Base-by-base conservation (phyloP, 2,113 vertebrate species). In the Chunga burmeisteri region DNA sequence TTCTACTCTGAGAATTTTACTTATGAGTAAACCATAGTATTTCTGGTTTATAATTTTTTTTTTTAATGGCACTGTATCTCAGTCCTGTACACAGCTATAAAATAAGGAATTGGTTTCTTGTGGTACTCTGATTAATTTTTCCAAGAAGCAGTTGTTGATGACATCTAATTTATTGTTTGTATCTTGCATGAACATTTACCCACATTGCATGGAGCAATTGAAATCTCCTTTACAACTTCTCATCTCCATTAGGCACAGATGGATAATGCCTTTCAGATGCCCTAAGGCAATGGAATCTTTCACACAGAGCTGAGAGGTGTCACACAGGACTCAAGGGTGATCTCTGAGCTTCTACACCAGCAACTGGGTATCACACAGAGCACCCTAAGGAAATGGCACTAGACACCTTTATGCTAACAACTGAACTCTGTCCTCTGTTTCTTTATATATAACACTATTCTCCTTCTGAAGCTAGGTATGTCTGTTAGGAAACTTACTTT, bases 191-290 rank as follows among this genome's bases (percentile, higher is more conserved):
- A 90, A 53, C 14, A 49, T 88, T 94, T 95, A 72, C 67, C 17
- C 50, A 73, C n/a, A 42, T 83, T 81, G 78, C 40, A 72, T 61
- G 42, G 16, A 49, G 46, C 78, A 95, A 95, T 26, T 88, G 86
- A 81, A 88, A 92, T 86, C 42, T 94, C 42, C n/a, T 94, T 94
- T 81, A 81, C 22, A 77, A 46, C 59, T 88, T 81, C 42, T 88
- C 27, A 44, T 73, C 44, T 90, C 67, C 83, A 81, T 80, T 94
- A 97, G 83, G 88, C 55, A 73, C 55, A 83, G 91, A 95, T 66
- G 71, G 74, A 72, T 82, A 92, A 82, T 92, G 79, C 20, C 72
- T 91, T 90, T 81, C 63, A 89, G 63, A 58, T 58, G 38, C 46
- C 86, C n/a, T n/a, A 58, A 81, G 47, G 91, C 58, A 92, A 38